Conservation (phyloP, 2,113 vertebrate genomes). For the Pterocles burchelli region DNA sequence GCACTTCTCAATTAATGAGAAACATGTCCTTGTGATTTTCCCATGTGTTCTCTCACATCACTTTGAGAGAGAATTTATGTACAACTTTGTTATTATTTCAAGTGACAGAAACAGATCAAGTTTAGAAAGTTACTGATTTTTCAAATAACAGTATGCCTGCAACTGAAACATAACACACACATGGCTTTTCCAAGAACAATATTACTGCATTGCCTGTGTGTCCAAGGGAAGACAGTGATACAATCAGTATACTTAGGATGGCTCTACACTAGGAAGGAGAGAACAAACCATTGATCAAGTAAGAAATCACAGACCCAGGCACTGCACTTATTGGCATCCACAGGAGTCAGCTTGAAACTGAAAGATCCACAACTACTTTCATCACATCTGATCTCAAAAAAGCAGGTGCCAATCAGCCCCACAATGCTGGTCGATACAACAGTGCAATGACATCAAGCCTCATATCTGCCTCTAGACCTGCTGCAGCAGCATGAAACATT, state of each 20-base stretch:
- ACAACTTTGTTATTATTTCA: not conserved
- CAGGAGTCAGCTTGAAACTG: not conserved
- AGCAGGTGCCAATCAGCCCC: not conserved
- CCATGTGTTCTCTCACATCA: not conserved
- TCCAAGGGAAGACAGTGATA: not conserved
- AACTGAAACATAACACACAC: not conserved
- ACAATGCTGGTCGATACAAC: not conserved
- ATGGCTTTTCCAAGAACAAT: not conserved
- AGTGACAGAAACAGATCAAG: not conserved
- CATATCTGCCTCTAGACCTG: not conserved
- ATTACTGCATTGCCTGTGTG: not conserved
- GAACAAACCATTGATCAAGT: not conserved
- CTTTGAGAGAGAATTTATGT: not conserved
- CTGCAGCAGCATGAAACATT: not conserved
- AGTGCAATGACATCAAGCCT: not conserved
- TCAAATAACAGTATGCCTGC: not conserved
- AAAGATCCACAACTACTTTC: not conserved
- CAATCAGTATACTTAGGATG: too few species aligned
- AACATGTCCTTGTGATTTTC: not conserved
- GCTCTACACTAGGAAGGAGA: not conserved
- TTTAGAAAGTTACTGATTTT: not conserved
- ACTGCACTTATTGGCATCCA: not conserved
- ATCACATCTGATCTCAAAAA: not conserved
- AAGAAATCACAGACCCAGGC: not conserved
- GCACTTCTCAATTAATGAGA: not conserved